Evolutionary conservation across 1,140 invertebrate genomes (phyloP).

Genomic region (Alviniconcha marisindica): DNA sequence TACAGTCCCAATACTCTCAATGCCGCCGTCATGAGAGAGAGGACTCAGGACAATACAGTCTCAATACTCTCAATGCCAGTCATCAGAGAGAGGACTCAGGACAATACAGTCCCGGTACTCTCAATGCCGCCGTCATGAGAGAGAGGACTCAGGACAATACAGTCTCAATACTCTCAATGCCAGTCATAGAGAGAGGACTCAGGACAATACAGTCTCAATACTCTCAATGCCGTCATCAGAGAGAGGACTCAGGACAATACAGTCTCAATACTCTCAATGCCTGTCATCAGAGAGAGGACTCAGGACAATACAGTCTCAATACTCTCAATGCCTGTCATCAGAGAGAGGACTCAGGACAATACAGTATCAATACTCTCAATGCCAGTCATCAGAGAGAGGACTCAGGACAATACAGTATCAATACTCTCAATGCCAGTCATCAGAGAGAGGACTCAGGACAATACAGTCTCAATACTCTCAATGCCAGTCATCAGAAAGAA

Average conservation of each 20-base stretch:
- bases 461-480: not conserved
- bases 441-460: constrained; percentile 32
- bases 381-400: not conserved
- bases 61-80: too few species aligned
- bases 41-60: not conserved
- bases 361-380: not conserved
- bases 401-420: constrained; percentile 45
- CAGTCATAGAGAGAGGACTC: too few species aligned
- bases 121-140: too few species aligned
- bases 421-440: constrained; percentile 51
- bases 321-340: too few species aligned
- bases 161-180: too few species aligned
- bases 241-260: constrained; percentile 8
- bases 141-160: too few species aligned
- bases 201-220: constrained; percentile 50
- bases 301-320: not conserved
- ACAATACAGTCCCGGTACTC: not conserved
- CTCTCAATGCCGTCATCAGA: constrained; percentile 50
- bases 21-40: too few species aligned
- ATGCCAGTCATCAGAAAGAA: not conserved
- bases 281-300: not conserved
- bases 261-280: too few species aligned
- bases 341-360: too few species aligned
- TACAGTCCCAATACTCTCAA: too few species aligned
- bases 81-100: not conserved